Evolutionary conservation across 2,113 vertebrate genomes (phyloP), one percentile per base, ranked within the genome.

Genomic region (Lethenteron camtschaticum): DNA sequence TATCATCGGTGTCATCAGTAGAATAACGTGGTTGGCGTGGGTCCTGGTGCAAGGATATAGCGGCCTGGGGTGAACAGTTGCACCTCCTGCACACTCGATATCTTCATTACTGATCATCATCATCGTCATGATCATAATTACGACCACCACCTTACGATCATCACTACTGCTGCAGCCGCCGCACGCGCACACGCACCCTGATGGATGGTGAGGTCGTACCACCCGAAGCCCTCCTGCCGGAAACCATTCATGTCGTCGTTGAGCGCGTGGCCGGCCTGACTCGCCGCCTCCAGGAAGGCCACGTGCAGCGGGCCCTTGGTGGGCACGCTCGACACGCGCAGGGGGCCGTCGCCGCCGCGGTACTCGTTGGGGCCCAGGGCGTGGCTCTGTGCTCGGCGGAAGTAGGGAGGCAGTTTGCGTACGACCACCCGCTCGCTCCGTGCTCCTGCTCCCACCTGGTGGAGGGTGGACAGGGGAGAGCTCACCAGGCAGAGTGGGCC

Each of bases 201-300:
- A 72, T 86, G 60, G 71, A 99, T 56, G 8, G 90, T 99, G 90
- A 94, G 92, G 75, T 99, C 94, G 90, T 96, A 91, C 90, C 89
- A 97, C 58, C 94, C 92, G n/a, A 99, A 77, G 59, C 94, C 94
- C 74, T 99, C 94, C 75, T 99, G 94, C 74, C 96, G 92, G 71
- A 83, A 84, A 20, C 94, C 94, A 0, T 99, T 99, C 92, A 99
- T 95, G 73, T 99, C 90, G 3, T 90, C 84, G 0, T 92, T 96
- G 78, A 90, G 82, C 2, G 89, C 86, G 70, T 96, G 96, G 13
- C 91, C 91, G 0, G 91, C 86, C 75, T 97, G 85, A 75, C 85
- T 83, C 1, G 84, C 77, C 0, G 91, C 94, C 72, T 87, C 81
- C 72, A 99, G 81, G 76, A 99, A 97, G 0, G 89, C 84, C 2